Evolutionary conservation across 2,888 invertebrate genomes (phyloP).

Genomic region (Ophonus ardosiacus): DNA sequence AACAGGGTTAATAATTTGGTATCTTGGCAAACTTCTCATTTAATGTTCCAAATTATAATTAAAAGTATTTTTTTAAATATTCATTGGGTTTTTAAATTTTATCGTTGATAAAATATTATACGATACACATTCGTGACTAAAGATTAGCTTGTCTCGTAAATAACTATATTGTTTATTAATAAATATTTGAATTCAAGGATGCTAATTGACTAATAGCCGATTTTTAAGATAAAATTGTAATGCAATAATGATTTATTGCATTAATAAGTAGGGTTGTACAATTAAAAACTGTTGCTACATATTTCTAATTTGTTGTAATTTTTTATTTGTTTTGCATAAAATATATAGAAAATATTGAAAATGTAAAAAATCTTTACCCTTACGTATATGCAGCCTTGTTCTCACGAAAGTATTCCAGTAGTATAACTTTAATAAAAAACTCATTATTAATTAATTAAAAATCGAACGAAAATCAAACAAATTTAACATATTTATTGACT

Average conservation of each 20-base stretch:
- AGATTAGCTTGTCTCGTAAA: too few relatives aligned
- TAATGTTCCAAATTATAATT: too few relatives aligned
- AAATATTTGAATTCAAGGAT: background rate
- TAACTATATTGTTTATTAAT: too few relatives aligned
- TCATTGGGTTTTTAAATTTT: too few relatives aligned
- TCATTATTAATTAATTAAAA: background rate
- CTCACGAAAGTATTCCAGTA: background rate
- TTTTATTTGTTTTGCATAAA: slow-evolving; percentile 23
- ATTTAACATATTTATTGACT: background rate
- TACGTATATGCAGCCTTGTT: background rate
- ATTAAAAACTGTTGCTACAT: background rate
- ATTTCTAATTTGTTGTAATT: slow-evolving; percentile 14
- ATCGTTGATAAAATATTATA: too few relatives aligned
- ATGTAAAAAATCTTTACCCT: slow-evolving; percentile 18
- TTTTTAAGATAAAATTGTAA: background rate
- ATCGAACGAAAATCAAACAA: background rate
- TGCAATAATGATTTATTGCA: background rate
- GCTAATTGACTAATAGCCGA: background rate
- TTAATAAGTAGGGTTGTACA: slow-evolving; percentile 2
- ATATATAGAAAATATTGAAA: background rate
- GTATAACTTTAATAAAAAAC: background rate
- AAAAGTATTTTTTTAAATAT: too few relatives aligned
- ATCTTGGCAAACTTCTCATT: too few relatives aligned
- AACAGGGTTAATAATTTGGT: too few relatives aligned
- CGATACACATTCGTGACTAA: too few relatives aligned